Evolutionary conservation across 1,140 invertebrate genomes (phyloP), one percentile per base, ranked within the genome.

Genomic region (Brachionus paranguensis): DNA sequence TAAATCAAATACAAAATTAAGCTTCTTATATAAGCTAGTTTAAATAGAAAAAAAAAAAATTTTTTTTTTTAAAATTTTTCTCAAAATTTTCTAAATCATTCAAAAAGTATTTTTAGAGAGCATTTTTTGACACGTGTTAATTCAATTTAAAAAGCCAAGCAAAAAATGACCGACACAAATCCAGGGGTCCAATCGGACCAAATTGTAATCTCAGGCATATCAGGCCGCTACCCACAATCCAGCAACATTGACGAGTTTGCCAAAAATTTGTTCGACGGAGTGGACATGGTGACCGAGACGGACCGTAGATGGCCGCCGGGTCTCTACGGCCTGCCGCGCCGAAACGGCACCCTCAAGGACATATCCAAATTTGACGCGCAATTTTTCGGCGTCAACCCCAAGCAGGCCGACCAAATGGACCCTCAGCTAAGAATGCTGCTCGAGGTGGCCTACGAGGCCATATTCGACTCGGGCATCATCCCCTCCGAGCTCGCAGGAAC

Each of bases 341-440:
- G 96, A 85, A 93, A 92, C 86, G 96, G 96, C 65, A 97, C 96
- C 90, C 87, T 99, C 0, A 97, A 96, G 89, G 93, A 97, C 85
- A 86, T 98, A 47, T 89, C 91, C 45, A 92, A 93, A 86, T 98
- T 97, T 88, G 96, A 97, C 88, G 94, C 95, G 4, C 92, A 93
- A n/a, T 97, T 96, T 89, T 97, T 97, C 90, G 94, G 95, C 50
- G 94, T 97, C 6, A 94, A 96, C 88, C 93, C 88, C 8, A 96
- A 97, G 90, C 95, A 98, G 88, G 96, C 96, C 1, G 91, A 97
- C 86, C 92, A 93, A 47, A 98, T 99, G 96, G 96, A 98, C 88
- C 96, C 97, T 4, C 95, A 98, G 89, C 90, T 98, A 47, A 91
- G 96, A 85, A 91, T 98, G 86, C 89, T 99, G 29, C 91, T 99